Percentiles rank a stretch among this genome's conserved stretches.
These are phyloP conservation scores for Sinhomidia bicolor DNA, from an alignment of 2,888 invertebrate genomes.

Conservation along the genomic window DNA sequence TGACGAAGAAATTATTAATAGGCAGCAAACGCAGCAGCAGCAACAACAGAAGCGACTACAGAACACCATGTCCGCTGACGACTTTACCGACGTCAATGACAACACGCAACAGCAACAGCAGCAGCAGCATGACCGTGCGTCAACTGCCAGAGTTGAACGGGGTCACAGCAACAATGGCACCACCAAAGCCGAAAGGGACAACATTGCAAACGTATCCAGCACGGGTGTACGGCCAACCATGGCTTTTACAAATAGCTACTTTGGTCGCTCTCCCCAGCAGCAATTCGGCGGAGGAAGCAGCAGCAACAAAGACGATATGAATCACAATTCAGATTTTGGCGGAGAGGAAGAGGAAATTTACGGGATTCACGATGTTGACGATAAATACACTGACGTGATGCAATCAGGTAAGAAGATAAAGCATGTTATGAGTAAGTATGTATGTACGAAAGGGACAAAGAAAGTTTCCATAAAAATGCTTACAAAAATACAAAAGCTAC, in stretches of 20 bases:
- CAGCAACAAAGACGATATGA: not conserved
- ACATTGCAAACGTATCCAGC: slow-evolving; percentile 56
- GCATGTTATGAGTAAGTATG: too few species aligned
- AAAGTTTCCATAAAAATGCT: too few species aligned
- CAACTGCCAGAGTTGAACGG: slow-evolving; percentile 50
- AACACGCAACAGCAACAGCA: slow-evolving; percentile 34
- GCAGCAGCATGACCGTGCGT: slow-evolving; percentile 31
- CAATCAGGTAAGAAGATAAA: slow-evolving; percentile 55
- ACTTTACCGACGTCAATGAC: slow-evolving; percentile 32
- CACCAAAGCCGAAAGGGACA: slow-evolving; percentile 63
- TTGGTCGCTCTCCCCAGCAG: not conserved
- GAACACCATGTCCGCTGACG: not conserved
- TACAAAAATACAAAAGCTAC: too few species aligned
- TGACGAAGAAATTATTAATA: slow-evolving; percentile 30
- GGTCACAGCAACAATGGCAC: slow-evolving; percentile 53
- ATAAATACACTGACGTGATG: slow-evolving; percentile 21
- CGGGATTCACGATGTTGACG: not conserved
- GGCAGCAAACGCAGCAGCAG: not conserved
- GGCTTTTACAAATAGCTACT: slow-evolving; percentile 69
- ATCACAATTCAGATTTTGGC: not conserved
- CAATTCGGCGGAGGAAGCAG: not conserved
- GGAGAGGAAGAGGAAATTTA: slow-evolving; percentile 36
- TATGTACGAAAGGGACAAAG: too few species aligned
- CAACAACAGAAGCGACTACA: not conserved
- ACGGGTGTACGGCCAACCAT: slow-evolving; percentile 66